phyloP scores from a whole-genome alignment of 2,797 vertebrate species.

The Eutrigla gurnardus region DNA sequence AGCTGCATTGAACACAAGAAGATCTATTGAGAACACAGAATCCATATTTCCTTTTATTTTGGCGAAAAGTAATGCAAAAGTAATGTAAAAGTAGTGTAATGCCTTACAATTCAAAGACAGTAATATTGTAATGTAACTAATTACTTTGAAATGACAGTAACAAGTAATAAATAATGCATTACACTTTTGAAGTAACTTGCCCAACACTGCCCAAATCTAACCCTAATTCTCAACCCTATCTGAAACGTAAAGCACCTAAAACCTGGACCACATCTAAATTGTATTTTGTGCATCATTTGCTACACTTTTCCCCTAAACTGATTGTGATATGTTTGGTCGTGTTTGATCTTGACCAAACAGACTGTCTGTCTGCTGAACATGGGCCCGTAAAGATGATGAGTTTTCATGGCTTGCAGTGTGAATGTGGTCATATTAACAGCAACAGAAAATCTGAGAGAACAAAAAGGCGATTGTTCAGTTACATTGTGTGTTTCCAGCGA shows the following conservation, averaged over 20 bases:
- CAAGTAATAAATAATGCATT: no score
- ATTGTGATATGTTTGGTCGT: background rate
- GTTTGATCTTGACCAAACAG: background rate
- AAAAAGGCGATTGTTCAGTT: conserved; percentile 23
- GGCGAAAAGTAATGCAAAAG: no score
- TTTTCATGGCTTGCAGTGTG: background rate
- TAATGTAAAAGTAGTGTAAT: no score
- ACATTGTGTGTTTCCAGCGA: conserved; percentile 16
- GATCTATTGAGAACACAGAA: no score
- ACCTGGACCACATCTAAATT: background rate
- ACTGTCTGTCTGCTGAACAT: background rate
- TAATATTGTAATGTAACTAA: no score
- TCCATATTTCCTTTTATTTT: no score
- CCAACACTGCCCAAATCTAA: background rate
- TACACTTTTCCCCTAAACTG: background rate
- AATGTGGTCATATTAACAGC: background rate
- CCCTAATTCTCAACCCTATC: background rate
- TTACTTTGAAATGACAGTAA: no score
- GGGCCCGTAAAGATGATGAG: background rate
- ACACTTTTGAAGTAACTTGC: no score
- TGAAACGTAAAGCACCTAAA: no score
- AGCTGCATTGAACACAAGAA: no score
- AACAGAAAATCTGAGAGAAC: background rate
- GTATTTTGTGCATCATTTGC: background rate
- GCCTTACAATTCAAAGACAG: no score